Base-by-base conservation (phyloP, 2,888 invertebrate genomes). In the Oxycera nigricornis region DNA sequence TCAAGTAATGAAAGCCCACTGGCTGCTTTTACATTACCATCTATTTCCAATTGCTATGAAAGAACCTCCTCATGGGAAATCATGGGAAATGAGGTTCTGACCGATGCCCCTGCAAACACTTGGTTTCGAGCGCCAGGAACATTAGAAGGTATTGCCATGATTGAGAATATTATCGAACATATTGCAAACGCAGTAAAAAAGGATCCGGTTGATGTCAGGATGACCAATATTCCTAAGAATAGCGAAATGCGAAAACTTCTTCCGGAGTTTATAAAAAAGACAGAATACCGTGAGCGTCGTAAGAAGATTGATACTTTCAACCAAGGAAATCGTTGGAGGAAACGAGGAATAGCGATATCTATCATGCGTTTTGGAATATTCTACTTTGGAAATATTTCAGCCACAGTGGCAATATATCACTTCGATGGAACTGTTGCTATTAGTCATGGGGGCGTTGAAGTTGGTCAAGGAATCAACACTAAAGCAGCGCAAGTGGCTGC, bases 381-480 rank as follows among this genome's bases (percentile, higher is more conserved):
- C 2, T 79, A 85, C 20, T 78, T 82, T 9, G 84, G 87, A 6
- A 31, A 26, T n/a, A 59, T 84, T 74, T 86, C 88, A 75, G 87
- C 89, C 0, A 82, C 88, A 61, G 84, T 92, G 20, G 86, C 90
- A 1, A 88, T 94, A 78, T 93, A 89, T 80, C 90, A 90, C n/a
- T 86, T 87, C 0, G 91, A 92, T 83, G 92, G 91, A 0, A 88
- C 90, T 1, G 91, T 94, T 0, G 85, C 89, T 1, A 85, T 94
- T 1, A 86, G 88, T 6, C 92, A 92, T 79, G 91, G 90, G 24
- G 91, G 90, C 1, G 85, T 90, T 55, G 92, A 92, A 87, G 89
- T 90, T 86, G 94, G 94, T 0, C 94, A 94, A 87, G 94, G 94
- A 1, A 87, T 94, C 52, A 92, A 94, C 78, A 94, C 94, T 0